A percentile compares a stretch with the other conserved stretches of the same genome.
Conservation (phyloP, 2,888 invertebrate genomes). For the Xestia ashworthii region DNA sequence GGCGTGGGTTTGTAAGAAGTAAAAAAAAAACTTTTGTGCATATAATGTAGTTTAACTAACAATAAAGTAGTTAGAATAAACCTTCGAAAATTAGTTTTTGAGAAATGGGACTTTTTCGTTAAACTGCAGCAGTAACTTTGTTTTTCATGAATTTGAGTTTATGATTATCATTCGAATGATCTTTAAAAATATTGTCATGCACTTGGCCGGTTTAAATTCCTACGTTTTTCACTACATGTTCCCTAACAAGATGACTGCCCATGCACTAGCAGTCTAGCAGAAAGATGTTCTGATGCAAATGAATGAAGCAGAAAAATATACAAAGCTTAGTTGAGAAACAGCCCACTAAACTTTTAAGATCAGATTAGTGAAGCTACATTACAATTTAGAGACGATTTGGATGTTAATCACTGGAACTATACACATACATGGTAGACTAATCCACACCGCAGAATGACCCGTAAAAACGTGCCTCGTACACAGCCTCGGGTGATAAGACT, state of each 20-base stretch:
- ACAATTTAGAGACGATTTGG: neutral
- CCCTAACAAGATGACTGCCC: neutral
- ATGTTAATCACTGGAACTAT: slow-evolving; percentile 13
- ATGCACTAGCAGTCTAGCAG: neutral
- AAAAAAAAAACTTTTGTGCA: neutral
- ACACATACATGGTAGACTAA: neutral
- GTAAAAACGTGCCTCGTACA: neutral
- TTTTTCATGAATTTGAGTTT: no score
- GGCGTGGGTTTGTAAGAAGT: neutral
- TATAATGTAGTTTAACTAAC: no score
- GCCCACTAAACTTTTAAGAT: neutral
- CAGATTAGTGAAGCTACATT: neutral
- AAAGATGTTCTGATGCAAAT: neutral
- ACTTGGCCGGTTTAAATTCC: neutral
- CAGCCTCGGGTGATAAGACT: neutral
- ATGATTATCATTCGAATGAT: no score
- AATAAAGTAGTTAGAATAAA: no score
- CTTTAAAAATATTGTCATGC: no score
- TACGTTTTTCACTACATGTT: neutral
- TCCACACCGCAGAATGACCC: neutral
- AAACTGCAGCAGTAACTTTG: no score
- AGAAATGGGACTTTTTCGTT: no score
- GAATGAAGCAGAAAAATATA: neutral
- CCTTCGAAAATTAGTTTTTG: no score
- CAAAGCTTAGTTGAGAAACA: neutral